These are phyloP conservation scores for Folsomia manolachei DNA, from an alignment of 2,888 invertebrate species.

Conservation along the genomic window DNA sequence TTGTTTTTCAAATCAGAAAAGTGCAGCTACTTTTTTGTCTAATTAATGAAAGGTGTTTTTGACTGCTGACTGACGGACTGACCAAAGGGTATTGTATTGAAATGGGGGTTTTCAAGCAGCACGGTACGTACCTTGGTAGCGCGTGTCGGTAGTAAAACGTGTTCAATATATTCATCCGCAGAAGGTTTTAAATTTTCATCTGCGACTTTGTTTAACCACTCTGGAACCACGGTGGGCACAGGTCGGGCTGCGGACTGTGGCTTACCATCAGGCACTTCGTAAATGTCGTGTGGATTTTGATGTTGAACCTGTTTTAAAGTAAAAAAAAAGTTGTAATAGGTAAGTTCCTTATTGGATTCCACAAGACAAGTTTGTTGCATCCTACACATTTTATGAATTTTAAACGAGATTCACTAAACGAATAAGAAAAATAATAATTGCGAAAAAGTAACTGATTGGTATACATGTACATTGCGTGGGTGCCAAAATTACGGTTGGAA, in stretches of 20 bases:
- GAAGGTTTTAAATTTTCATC: constrained; percentile 48
- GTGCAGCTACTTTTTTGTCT: constrained; percentile 2
- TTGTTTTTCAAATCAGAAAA: background rate
- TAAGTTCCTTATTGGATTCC: background rate
- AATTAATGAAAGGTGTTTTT: constrained; percentile 8
- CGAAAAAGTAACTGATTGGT: background rate
- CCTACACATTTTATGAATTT: no score
- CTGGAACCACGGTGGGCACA: constrained; percentile 45
- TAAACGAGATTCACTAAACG: no score
- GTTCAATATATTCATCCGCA: constrained; percentile 48
- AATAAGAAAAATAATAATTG: no score
- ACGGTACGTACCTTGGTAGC: constrained; percentile 49
- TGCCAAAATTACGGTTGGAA: background rate
- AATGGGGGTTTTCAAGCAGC: no score
- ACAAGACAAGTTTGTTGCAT: no score
- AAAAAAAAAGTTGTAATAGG: no score
- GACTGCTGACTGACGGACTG: no score
- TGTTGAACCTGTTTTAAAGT: background rate
- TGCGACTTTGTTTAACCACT: constrained; percentile 48
- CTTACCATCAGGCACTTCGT: constrained; percentile 50
- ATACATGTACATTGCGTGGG: background rate
- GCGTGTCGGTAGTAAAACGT: constrained; percentile 49
- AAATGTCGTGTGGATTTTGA: constrained; percentile 38
- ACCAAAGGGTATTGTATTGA: no score
- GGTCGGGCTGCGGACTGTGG: constrained; percentile 43